A percentile compares a stretch with the other conserved stretches of the same genome.
Evolutionary conservation across 1,140 invertebrate species (phyloP).

Genomic region (Ceratina japonica): DNA sequence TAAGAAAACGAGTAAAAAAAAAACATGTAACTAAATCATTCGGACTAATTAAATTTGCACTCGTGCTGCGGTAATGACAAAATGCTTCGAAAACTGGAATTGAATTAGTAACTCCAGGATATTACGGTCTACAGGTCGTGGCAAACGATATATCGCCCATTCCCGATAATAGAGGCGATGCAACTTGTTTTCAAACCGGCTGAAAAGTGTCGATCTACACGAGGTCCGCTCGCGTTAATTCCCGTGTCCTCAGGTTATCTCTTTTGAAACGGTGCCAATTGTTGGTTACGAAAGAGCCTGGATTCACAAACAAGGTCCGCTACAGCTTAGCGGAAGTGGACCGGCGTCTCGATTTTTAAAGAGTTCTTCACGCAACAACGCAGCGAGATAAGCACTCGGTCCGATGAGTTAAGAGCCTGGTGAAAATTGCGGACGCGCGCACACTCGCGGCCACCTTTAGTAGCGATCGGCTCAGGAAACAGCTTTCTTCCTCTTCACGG

Average conservation of each 20-base stretch:
- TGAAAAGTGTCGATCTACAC: not conserved
- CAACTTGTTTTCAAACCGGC: not conserved
- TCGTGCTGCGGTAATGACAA: not conserved
- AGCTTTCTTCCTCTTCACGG: constrained; percentile 55
- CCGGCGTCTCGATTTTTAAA: constrained; percentile 23
- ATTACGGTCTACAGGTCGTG: not conserved
- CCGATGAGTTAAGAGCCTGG: constrained; percentile 32
- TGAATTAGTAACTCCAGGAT: not conserved
- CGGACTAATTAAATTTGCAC: constrained; percentile 47
- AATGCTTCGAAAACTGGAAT: not conserved
- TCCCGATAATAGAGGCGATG: not conserved
- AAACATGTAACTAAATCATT: constrained; percentile 24
- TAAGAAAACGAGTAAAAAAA: constrained; percentile 8
- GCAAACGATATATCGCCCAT: no score
- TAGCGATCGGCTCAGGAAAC: constrained; percentile 48
- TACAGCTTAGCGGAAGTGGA: constrained; percentile 26
- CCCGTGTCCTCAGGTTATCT: not conserved
- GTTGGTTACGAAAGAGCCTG: constrained; percentile 8
- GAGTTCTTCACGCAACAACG: constrained; percentile 13
- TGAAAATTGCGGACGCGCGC: constrained; percentile 47
- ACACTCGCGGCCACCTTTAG: not conserved
- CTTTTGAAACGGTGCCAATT: not conserved
- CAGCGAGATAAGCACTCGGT: constrained; percentile 28
- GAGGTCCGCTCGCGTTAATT: not conserved
- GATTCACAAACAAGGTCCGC: constrained; percentile 17